phyloP scores from a whole-genome alignment of 2,888 invertebrate genomes.

The Marasmarcha lunaedactyla region DNA sequence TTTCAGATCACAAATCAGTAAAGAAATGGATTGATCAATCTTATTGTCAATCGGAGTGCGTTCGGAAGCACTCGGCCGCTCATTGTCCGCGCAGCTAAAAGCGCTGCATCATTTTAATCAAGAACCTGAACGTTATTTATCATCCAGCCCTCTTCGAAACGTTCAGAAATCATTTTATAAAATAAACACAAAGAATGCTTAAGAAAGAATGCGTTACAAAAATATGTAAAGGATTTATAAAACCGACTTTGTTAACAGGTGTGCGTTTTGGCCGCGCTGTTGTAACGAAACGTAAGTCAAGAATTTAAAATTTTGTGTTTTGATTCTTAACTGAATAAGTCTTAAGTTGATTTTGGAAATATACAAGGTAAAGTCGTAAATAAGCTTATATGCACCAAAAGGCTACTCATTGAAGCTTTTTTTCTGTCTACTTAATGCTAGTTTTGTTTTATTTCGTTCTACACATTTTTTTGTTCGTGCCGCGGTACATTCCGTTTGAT shows the following conservation, averaged over 20 bases:
- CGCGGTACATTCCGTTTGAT: conserved; percentile 56
- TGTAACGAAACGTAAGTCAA: not conserved
- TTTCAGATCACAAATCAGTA: conserved; percentile 27
- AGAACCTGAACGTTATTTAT: conserved; percentile 39
- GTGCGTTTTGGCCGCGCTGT: conserved; percentile 30
- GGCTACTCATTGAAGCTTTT: conserved; percentile 53
- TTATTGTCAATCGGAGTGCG: conserved; percentile 22
- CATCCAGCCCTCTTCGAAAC: conserved; percentile 23
- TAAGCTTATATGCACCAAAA: conserved; percentile 12
- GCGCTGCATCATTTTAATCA: conserved; percentile 50
- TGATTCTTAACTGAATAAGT: conserved; percentile 3
- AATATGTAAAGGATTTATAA: conserved; percentile 56
- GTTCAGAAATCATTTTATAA: conserved; percentile 29
- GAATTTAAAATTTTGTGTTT: not conserved
- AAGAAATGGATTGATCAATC: conserved; percentile 25
- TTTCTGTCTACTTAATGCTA: conserved; percentile 54
- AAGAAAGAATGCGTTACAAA: conserved; percentile 52
- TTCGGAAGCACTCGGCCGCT: conserved; percentile 30
- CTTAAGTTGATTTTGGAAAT: conserved; percentile 16
- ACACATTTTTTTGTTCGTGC: conserved; percentile 46
- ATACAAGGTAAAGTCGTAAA: conserved; percentile 4
- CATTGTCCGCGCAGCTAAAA: conserved; percentile 23
- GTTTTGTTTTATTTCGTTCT: conserved; percentile 58
- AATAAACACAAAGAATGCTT: conserved; percentile 46
- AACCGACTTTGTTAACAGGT: conserved; percentile 46